Conservation (phyloP, 2,888 invertebrate species). For the Drosophila nigricruria region DNA sequence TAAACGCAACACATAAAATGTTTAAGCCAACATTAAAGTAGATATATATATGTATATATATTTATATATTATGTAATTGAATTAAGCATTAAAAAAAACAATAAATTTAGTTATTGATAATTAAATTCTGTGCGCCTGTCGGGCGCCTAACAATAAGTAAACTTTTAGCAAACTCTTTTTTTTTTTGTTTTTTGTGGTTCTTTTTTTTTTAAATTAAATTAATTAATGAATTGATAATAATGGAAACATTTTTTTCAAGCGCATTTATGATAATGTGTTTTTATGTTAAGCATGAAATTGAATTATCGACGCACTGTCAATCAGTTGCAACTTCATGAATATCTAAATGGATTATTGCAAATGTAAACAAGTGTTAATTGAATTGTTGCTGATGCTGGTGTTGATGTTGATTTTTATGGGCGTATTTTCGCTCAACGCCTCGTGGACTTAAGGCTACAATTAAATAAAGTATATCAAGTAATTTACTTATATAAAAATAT, state of each 20-base stretch:
- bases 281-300: conserved; percentile 34
- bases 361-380: conserved; percentile 71
- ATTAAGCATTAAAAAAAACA: conserved; percentile 74
- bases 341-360: conserved; percentile 64
- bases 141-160: conserved; percentile 62
- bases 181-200: conserved; percentile 25
- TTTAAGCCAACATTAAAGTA: conserved; percentile 74
- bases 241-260: conserved; percentile 73
- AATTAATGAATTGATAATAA: conserved; percentile 68
- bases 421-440: conserved; percentile 31
- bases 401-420: conserved; percentile 35
- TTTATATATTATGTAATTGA: conserved; percentile 59
- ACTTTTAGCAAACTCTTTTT: conserved; percentile 63
- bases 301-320: conserved; percentile 30
- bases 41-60: conserved; percentile 47
- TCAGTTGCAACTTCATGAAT: conserved; percentile 34
- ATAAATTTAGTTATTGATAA: conserved; percentile 73
- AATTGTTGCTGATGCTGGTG: conserved; percentile 16
- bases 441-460: conserved; percentile 55
- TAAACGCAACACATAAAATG: conserved; percentile 75
- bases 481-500: conserved; percentile 74
- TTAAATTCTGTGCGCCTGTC: conserved; percentile 63
- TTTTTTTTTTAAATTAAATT: conserved; percentile 34
- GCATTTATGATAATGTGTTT: conserved; percentile 57
- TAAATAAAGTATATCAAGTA: conserved; percentile 63